Evolutionary conservation across 1,140 invertebrate genomes (phyloP), one percentile per base, ranked within the genome.

Genomic region (Centruroides sculpturatus): DNA sequence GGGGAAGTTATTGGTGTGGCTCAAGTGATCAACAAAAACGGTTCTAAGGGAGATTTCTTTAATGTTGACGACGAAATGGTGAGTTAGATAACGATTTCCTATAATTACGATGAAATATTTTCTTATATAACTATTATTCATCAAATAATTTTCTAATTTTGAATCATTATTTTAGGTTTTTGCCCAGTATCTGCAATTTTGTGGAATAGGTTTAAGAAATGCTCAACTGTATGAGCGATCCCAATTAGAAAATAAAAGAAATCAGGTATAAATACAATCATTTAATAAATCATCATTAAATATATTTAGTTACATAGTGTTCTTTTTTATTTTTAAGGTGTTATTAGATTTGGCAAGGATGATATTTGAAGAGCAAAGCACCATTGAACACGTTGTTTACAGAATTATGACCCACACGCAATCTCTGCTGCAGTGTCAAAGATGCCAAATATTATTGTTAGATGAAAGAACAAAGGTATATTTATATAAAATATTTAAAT

Each of bases 361-460:
- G 85, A 91, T 97, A 68, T 97, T 97, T 73, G 92, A 95, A 72
- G 92, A 97, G 73, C 92, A 96, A 76, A 93, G 87, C 74, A 95
- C 91, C 65, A 92, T 96, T 67, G 92, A 95, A 70, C 88, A 89
- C 71, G 89, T 95, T 80, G 91, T 96, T 62, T 84, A 92, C 66
- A 83, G 92, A 74, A 96, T 97, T 71, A 79, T 96, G 69, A 89
- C 89, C 48, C 91, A 97, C 74, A 95, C 89, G 50, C 89, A 94
- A 75, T 92, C 89, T 65, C 77, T 96, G 34, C 89, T 96, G 66
- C 88, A 92, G 71, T 95, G 92, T 78, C 87, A 94, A 74, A 80
- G 90, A 65, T 88, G 90, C 55, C 89, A 93, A 82, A 86, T 89
- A 71, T 78, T 93, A 49, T 72, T 93, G 64, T 83, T 91, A n/a